Conservation (phyloP, 2,797 vertebrate species). For the Enteromius viviparus region DNA sequence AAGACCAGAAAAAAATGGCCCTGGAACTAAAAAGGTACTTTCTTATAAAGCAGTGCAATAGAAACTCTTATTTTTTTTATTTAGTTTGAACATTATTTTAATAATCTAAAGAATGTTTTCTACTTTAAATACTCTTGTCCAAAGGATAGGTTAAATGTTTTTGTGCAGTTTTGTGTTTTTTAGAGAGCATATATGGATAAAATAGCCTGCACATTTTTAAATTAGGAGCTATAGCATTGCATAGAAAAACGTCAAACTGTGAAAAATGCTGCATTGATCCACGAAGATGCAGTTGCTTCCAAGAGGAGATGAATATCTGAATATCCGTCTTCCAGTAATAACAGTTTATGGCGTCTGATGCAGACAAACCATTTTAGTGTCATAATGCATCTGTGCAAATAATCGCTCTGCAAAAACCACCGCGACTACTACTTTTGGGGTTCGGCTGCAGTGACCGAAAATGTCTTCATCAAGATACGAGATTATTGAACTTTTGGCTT, state of each 20-base stretch:
- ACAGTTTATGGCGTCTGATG: not conserved
- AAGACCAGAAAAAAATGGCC: not conserved
- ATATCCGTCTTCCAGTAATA: not conserved
- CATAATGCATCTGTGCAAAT: slow-evolving; percentile 1
- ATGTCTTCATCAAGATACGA: slow-evolving; percentile 45
- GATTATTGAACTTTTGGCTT: slow-evolving; percentile 63
- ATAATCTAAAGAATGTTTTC: not conserved
- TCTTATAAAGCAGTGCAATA: not conserved
- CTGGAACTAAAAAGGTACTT: not conserved
- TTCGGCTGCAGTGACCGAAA: slow-evolving; percentile 20
- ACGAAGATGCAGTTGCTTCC: slow-evolving; percentile 30
- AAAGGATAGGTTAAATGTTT: not conserved
- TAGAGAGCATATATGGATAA: not conserved
- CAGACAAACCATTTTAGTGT: not conserved
- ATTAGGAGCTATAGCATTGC: slow-evolving; percentile 9
- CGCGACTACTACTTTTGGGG: not conserved
- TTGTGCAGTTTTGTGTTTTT: not conserved
- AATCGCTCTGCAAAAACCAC: not conserved
- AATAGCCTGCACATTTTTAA: not conserved
- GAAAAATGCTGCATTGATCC: slow-evolving; percentile 24
- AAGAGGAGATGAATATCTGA: slow-evolving; percentile 17
- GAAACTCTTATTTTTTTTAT: not conserved
- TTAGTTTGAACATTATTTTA: not conserved
- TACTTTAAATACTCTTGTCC: not conserved
- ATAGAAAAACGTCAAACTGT: not conserved